Percentiles rank a stretch among this genome's conserved stretches.
phyloP scores from a whole-genome alignment of 2,797 vertebrate genomes.

The Danio kyathit region DNA sequence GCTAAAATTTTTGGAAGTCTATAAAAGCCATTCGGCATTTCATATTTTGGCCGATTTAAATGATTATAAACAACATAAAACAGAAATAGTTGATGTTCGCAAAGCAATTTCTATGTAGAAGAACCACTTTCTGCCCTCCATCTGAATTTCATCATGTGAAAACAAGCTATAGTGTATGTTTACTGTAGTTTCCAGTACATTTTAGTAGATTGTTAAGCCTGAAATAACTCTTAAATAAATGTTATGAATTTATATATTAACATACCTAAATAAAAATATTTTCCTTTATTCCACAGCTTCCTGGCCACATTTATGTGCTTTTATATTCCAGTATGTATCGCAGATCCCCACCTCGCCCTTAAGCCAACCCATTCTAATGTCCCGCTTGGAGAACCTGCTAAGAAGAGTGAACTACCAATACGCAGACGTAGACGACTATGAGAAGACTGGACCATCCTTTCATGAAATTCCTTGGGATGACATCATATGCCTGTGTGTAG shows the following conservation, averaged over 20 bases:
- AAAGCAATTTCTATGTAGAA: no score
- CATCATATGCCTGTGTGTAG: conserved; percentile 86
- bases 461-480: conserved; percentile 89
- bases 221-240: not conserved
- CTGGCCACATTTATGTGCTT: conserved; percentile 84
- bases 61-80: no score
- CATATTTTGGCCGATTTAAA: no score
- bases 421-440: conserved; percentile 57
- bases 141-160: no score
- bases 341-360: conserved; percentile 82
- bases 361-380: conserved; percentile 87
- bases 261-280: not conserved
- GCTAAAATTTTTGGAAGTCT: no score
- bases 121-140: no score
- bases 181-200: not conserved
- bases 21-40: no score
- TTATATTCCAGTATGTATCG: conserved; percentile 83
- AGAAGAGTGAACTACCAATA: conserved; percentile 73
- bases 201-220: not conserved
- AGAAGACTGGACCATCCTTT: conserved; percentile 68
- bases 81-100: no score
- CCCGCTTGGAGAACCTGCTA: conserved; percentile 88
- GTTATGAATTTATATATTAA: not conserved
- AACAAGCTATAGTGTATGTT: no score
- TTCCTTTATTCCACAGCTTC: conserved; percentile 75